phyloP scores from a whole-genome alignment of 2,113 vertebrate species.

The Myocastor coypus region DNA sequence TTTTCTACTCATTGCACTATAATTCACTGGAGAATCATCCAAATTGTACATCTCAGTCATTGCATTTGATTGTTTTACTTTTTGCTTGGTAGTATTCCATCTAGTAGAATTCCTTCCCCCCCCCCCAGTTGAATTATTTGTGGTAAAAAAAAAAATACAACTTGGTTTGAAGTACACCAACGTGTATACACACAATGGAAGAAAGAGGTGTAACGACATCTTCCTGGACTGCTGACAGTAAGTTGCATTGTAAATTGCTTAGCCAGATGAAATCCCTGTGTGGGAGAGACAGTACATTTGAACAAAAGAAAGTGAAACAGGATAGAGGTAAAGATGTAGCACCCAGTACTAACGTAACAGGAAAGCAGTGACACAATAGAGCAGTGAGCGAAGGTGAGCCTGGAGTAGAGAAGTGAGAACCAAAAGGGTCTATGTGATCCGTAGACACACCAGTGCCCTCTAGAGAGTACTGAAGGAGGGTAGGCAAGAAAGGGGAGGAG shows the following conservation, averaged over 20 bases:
- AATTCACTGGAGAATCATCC: constrained; percentile 16
- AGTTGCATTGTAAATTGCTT: background rate
- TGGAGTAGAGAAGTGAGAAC: fast-evolving
- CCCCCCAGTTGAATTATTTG: constrained; percentile 31
- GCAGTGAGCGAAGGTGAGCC: background rate
- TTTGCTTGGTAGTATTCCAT: background rate
- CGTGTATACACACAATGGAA: background rate
- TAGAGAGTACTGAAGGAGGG: background rate
- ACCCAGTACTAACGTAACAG: background rate
- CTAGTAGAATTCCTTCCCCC: background rate
- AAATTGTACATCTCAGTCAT: background rate
- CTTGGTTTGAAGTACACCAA: constrained; percentile 39
- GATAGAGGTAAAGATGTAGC: background rate
- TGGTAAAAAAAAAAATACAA: background rate
- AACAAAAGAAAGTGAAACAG: no score
- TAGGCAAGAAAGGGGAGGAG: no score
- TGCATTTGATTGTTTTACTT: background rate
- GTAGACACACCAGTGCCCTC: background rate
- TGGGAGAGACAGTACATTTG: background rate
- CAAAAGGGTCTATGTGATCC: background rate
- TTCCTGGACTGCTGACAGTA: background rate
- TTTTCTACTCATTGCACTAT: background rate
- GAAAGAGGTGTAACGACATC: background rate
- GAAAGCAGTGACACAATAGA: background rate
- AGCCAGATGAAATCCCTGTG: background rate